Evolutionary conservation across 2,888 invertebrate species (phyloP), one percentile per base, ranked within the genome.

Genomic region (Diogma glabrata): DNA sequence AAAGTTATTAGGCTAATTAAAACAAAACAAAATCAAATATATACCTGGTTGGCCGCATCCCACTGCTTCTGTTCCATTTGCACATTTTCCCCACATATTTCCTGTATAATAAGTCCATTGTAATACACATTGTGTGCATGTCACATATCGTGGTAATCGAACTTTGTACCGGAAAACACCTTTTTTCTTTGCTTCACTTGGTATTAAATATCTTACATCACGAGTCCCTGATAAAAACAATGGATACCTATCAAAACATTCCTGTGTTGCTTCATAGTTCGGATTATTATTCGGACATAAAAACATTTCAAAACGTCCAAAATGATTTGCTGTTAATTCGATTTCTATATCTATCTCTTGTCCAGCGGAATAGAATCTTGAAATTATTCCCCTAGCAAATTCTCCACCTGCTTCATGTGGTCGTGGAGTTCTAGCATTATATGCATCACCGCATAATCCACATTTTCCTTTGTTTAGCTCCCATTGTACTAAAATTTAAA

Each of bases 91-190:
- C 92, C 92, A 93, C 81, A 89, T 90, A 64, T 93, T 93, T 14
- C 83, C 86, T 52, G 92, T 90, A 59, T 83, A 86, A 66, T 92
- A 93, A 52, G 83, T 89, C 93, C 93, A 93, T 64, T 92, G 91
- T n/a, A 93, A 65, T 4, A 93, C 87, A 63, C 93, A 93, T 60
- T 90, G 89, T 0, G 85, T 82, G 62, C 92, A 93, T 0, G 88
- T 88, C 3, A 93, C 67, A 60, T 84, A 88, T 0, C 87, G 75
- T 0, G 93, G 93, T 48, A 93, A 72, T 3, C 81, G 76, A 1
- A 91, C 87, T 56, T 79, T 75, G 65, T 89, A 88, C 51, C 80
- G 73, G 56, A 77, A 75, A 52, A 70, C 70, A 53, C 74, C 79
- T 63, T 79, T 79, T 69, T 85, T 86, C 48, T 78, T 79, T 3